phyloP scores from a whole-genome alignment of 2,113 vertebrate species.

The Fregata magnificens region DNA sequence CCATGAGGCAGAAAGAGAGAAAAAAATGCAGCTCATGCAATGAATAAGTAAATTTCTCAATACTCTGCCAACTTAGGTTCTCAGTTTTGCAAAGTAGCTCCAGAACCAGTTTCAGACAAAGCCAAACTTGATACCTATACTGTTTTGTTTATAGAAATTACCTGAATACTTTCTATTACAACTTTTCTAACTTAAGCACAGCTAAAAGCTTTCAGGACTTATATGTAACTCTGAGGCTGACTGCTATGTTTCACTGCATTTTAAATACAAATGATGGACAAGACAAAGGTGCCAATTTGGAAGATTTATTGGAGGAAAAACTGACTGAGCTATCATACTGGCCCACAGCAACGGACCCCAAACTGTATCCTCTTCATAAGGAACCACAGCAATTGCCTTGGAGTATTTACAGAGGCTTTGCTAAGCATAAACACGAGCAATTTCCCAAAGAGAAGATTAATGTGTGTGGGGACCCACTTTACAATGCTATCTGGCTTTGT shows the following conservation, averaged over 20 bases:
- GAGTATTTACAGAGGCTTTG: not conserved
- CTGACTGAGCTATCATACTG: not conserved
- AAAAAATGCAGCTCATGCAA: not conserved
- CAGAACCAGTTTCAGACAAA: not conserved
- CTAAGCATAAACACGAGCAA: not conserved
- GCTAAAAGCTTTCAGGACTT: not conserved
- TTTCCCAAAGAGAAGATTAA: not conserved
- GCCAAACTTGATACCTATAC: not conserved
- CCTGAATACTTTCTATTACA: not conserved
- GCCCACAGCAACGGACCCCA: not conserved
- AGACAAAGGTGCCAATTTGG: not conserved
- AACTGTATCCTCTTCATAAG: not conserved
- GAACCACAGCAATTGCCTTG: not conserved
- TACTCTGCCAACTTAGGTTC: not conserved
- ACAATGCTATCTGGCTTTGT: not conserved
- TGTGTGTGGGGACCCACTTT: not conserved
- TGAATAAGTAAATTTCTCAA: not conserved
- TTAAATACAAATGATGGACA: not conserved
- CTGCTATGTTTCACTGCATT: not conserved
- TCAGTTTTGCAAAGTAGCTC: not conserved
- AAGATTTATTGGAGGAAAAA: not conserved
- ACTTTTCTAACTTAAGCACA: not conserved
- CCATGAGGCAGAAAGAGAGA: not conserved
- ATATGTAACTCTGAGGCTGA: not conserved
- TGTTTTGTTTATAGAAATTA: not conserved